phyloP scores from a whole-genome alignment of 2,113 vertebrate species.

The Charina bottae region DNA sequence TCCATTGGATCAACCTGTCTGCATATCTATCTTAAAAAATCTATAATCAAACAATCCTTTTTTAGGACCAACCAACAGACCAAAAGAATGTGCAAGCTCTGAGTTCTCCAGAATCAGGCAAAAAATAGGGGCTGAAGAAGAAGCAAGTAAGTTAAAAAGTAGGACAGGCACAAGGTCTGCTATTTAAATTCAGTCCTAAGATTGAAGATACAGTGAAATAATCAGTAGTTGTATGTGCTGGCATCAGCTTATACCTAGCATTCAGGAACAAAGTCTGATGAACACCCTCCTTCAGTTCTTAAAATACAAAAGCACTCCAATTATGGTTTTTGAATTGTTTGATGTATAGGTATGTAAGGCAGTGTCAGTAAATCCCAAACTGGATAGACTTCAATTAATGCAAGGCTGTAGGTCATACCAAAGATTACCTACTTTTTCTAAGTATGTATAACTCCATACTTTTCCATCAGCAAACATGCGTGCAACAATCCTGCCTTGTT shows the following conservation, averaged over 20 bases:
- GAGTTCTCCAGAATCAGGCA: not conserved
- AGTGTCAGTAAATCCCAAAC: not conserved
- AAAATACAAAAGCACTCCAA: not conserved
- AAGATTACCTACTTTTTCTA: slow-evolving; percentile 86
- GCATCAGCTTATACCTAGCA: not conserved
- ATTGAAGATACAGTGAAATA: not conserved
- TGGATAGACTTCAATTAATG: fast-evolving
- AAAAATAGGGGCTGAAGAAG: not conserved
- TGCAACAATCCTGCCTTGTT: slow-evolving; percentile 89
- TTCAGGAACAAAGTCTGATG: not conserved
- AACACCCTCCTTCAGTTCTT: not conserved
- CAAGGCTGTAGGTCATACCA: fast-evolving
- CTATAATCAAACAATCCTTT: not conserved
- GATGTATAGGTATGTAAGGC: fast-evolving
- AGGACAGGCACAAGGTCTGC: not conserved
- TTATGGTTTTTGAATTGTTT: not conserved
- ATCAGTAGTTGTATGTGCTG: not conserved
- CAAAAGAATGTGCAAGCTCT: not conserved
- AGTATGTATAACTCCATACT: slow-evolving; percentile 98
- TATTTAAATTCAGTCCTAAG: not conserved
- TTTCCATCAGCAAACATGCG: slow-evolving; percentile 96
- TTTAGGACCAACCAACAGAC: not conserved
- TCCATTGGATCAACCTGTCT: not conserved
- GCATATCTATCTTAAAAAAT: not conserved
- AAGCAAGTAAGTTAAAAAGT: not conserved